These are phyloP conservation scores for Volucella zonaria DNA, from an alignment of 2,888 invertebrate genomes.

Conservation along the genomic window DNA sequence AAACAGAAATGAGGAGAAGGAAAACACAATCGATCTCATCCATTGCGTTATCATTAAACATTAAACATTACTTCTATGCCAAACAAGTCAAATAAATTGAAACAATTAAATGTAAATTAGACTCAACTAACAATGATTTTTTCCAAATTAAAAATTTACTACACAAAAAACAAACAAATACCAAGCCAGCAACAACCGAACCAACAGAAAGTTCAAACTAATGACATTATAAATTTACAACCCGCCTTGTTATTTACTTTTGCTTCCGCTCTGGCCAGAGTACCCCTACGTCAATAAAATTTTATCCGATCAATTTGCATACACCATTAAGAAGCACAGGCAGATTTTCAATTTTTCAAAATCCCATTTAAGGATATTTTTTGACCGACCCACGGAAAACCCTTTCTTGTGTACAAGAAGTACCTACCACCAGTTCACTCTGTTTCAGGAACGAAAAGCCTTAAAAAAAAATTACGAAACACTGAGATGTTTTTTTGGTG, in stretches of 20 bases:
- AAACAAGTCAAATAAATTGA: slow-evolving; percentile 27
- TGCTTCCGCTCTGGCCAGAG: background rate
- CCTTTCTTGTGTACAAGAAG: background rate
- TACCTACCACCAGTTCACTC: too few relatives aligned
- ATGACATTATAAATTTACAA: slow-evolving; percentile 42
- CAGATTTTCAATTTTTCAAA: slow-evolving; percentile 57
- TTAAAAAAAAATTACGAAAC: slow-evolving; percentile 18
- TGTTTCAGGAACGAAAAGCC: background rate
- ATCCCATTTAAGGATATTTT: slow-evolving; percentile 40
- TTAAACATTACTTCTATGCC: slow-evolving; percentile 5
- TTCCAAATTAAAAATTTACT: slow-evolving; percentile 22
- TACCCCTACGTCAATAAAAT: slow-evolving; percentile 41
- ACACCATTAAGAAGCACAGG: slow-evolving; percentile 41
- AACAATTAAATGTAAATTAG: slow-evolving; percentile 50
- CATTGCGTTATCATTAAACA: background rate
- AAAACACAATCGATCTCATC: too few relatives aligned
- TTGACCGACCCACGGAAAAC: slow-evolving; percentile 9
- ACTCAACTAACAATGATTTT: slow-evolving; percentile 3
- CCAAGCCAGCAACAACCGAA: background rate
- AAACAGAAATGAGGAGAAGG: too few relatives aligned
- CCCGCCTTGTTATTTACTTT: slow-evolving; percentile 39
- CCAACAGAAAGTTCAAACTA: slow-evolving; percentile 26
- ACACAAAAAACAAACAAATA: slow-evolving; percentile 3
- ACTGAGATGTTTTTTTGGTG: background rate
- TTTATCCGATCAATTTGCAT: slow-evolving; percentile 60